Base-by-base conservation (phyloP, 30 jellyfish, hydroid and myxozoan species). In the Aurelia sp. region DNA sequence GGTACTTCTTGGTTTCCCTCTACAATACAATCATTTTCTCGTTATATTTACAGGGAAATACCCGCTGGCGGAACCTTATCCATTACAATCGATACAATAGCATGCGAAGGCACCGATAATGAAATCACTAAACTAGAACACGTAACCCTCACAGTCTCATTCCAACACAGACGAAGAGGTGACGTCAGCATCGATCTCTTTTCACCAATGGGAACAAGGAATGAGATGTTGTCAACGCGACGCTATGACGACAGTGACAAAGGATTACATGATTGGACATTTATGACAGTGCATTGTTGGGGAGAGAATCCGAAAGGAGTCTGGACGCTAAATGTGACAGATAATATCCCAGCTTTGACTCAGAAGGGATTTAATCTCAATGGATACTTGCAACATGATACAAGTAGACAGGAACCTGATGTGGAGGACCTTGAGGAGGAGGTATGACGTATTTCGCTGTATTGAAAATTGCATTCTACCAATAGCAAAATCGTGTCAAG, bases 241-340 rank as follows among this genome's bases (percentile, higher is more conserved):
- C 95, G 98, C 50, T 96, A 96, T 79, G 99, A 96, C 91, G 98
- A 96, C 76, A 87, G 97, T 66, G 99, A 96, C 83, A 91, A 96
- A 78, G 99, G 99, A 19, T 86, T 96, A 1, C 99, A 96, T 66
- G 99, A 96, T 72, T 96, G 99, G 99, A 96, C 99, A 20, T 96
- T 96, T 60, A 96, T 96, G 99, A 96, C 99, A 11, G 99, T 96
- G 60, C 99, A 96, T 72, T 78, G 96, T 72, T 96, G 99, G 99
- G 99, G 99, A 0, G 99, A 96, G 72, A 96, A 91, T 73, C 99
- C 99, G 10, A 96, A 96, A 68, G 99, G 99, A 60, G 97, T 96
- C 13, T 96, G 99, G 99, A 96, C 99, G 30, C 75, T 96, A 77
- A 96, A 96, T 65, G 97, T 96, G 35, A 96, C 99, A 2, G 99